Evolutionary conservation across 2,797 vertebrate species (phyloP).

Genomic region (Eremophila alpestris): DNA sequence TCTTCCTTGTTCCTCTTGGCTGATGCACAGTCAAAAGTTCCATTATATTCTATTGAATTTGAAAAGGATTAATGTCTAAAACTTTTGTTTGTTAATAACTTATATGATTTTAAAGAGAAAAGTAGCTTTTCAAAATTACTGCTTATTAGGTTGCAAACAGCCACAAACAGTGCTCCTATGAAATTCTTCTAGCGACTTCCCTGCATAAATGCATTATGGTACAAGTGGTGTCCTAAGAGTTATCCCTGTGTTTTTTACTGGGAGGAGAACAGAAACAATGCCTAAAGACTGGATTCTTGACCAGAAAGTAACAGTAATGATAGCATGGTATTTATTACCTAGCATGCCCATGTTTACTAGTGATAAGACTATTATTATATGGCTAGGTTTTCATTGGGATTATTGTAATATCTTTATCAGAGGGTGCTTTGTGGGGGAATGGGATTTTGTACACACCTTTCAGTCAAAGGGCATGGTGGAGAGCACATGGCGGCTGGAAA

Average conservation of each 20-base stretch:
- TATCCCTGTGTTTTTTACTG: not conserved
- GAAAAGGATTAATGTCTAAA: constrained; percentile 38
- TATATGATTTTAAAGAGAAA: not conserved
- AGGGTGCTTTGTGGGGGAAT: not conserved
- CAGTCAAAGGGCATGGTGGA: too few relatives aligned
- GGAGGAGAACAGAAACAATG: not conserved
- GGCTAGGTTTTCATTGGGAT: not conserved
- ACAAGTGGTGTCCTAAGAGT: not conserved
- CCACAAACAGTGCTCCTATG: not conserved
- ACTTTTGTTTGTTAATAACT: not conserved
- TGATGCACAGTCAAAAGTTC: constrained; percentile 23
- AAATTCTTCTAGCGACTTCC: not conserved
- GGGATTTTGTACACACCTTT: not conserved
- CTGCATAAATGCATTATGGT: not conserved
- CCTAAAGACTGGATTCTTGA: not conserved
- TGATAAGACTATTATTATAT: not conserved
- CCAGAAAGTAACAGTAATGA: not conserved
- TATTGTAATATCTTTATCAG: not conserved
- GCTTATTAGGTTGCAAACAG: not conserved
- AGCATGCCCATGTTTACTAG: not conserved
- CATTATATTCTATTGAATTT: constrained; percentile 50
- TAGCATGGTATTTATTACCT: not conserved
- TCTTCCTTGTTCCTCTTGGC: constrained; percentile 55
- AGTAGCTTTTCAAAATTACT: not conserved
- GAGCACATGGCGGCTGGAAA: accelerated